Evolutionary conservation across 2,113 vertebrate genomes (phyloP).

Genomic region (Ctenomys sociabilis): DNA sequence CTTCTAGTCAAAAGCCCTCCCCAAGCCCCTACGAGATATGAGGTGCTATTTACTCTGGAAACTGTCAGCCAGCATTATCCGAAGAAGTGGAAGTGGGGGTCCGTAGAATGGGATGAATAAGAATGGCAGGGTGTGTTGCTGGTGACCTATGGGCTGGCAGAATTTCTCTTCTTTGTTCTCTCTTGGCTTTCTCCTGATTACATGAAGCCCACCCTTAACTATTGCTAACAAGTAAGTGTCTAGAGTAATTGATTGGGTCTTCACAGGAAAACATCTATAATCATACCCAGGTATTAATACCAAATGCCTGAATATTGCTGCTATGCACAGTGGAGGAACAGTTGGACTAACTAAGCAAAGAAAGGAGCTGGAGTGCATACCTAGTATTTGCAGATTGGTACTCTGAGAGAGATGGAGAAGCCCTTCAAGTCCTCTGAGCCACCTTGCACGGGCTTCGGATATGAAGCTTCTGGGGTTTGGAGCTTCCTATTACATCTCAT

Average conservation of each 20-base stretch:
- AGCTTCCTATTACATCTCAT: rapidly evolving
- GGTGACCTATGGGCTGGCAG: neutral
- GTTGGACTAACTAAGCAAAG: neutral
- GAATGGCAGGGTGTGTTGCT: neutral
- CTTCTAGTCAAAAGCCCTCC: neutral
- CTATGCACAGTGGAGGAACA: too few relatives aligned
- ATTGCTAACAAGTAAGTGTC: neutral
- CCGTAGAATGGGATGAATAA: too few relatives aligned
- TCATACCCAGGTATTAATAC: neutral
- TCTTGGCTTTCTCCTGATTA: neutral
- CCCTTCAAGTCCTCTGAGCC: neutral
- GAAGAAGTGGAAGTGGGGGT: neutral
- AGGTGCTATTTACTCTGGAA: neutral
- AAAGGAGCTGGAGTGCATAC: neutral
- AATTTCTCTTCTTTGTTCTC: neutral
- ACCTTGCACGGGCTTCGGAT: too few relatives aligned
- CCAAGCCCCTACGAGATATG: neutral
- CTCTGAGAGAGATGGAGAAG: neutral
- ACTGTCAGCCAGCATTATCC: neutral
- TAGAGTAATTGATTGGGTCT: neutral
- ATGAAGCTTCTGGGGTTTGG: rapidly evolving
- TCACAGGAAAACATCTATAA: neutral
- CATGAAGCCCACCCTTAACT: neutral
- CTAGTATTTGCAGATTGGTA: too few relatives aligned
- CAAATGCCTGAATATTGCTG: neutral